Percentiles rank a stretch among this genome's conserved stretches.
Evolutionary conservation across 1,140 invertebrate genomes (phyloP).

Genomic region (Acromyrmex charruanus): DNA sequence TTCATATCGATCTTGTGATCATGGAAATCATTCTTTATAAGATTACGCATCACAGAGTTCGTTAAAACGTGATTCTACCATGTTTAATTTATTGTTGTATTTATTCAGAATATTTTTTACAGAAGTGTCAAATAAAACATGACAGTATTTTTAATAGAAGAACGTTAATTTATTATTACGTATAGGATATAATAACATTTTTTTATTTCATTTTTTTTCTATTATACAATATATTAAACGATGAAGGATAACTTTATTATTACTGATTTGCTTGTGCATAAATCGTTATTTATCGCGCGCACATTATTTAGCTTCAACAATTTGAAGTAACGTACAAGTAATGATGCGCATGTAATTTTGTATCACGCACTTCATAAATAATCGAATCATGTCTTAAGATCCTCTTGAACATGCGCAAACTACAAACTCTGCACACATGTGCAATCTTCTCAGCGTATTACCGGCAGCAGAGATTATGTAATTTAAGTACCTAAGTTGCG

Average conservation of each 20-base stretch:
- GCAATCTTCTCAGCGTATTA: constrained; percentile 24
- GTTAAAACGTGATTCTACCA: background rate
- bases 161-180: constrained; percentile 7
- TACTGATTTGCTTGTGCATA: background rate
- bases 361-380: constrained; percentile 17
- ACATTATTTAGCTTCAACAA: background rate
- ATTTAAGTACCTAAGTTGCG: constrained; percentile 65
- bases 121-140: background rate
- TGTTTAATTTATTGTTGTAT: background rate
- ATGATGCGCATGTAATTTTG: constrained; percentile 18
- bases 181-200: background rate
- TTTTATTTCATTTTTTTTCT: background rate
- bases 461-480: constrained; percentile 59
- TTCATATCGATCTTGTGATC: constrained; percentile 54
- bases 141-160: background rate
- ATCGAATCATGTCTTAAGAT: constrained; percentile 57
- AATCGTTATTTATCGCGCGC: background rate
- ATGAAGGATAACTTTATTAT: background rate
- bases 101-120: background rate
- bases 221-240: background rate
- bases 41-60: background rate
- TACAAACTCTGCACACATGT: constrained; percentile 50
- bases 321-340: constrained; percentile 29
- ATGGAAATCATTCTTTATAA: constrained; percentile 7
- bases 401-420: constrained; percentile 46